Base-by-base conservation (phyloP, 2,888 invertebrate genomes). In the Cataglyphis cursor region DNA sequence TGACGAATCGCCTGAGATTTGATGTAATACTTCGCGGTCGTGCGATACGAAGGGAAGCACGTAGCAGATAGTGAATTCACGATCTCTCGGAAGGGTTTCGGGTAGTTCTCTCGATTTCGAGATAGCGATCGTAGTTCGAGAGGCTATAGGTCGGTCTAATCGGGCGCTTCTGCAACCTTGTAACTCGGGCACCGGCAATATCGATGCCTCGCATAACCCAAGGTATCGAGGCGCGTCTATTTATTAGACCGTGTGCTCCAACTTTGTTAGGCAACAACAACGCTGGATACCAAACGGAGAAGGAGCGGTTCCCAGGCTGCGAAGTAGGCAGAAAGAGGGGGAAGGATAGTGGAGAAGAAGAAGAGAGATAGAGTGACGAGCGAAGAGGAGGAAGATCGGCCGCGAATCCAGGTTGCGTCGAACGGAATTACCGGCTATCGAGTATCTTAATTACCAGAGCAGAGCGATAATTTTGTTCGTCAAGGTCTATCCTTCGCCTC, bases 231-330 rank as follows among this genome's bases (percentile, higher is more conserved):
- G 38, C 68, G 38, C 61, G 75, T 70, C 82, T 84, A 89, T 85
- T 90, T 86, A 89, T 83, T 61, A 73, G 31, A 87, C 24, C 70
- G 66, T 89, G 70, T 89, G 62, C 59, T 73, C 80, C 18, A 83
- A 88, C 84, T 90, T 85, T 90, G 85, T 90, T 84, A 90, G 90
- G 86, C 80, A 87, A 75, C 86, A 85, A 86, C 88, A 68, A 76
- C 86, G 70, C 44, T 64, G 88, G 84, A 75, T 68, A 68, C 62
- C 61, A 65, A 41, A 51, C 48, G 57, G 41, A 41, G 38, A 8
- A 61, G 21, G 59, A 35, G 66, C 24, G 61, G 18, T 28, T 21
- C 73, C 51, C 51, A 38, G 51, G 21, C 31, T 31, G n/a, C 21
- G n/a, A 41, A 28, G 3, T 51, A 54, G 62, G 62, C 48, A 18